Percentiles rank a stretch among this genome's conserved stretches.
Evolutionary conservation across 1,140 invertebrate species (phyloP).

Genomic region (Phymorhynchus buccinoides): DNA sequence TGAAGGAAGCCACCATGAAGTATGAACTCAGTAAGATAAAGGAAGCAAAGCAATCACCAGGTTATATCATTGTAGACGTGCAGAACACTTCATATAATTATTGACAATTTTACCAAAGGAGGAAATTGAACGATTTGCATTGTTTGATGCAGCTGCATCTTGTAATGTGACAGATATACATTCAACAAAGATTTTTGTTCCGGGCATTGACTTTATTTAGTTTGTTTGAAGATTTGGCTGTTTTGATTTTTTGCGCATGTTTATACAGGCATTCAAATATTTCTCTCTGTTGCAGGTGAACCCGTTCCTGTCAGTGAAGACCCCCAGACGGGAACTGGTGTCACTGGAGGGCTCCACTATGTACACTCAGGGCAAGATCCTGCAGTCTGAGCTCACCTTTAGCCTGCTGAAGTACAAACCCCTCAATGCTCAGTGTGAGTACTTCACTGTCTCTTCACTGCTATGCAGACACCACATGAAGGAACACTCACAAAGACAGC

Average conservation of each 20-base stretch:
- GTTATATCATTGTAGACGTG: too few relatives aligned
- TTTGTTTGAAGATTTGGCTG: neutral
- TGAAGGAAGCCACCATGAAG: too few relatives aligned
- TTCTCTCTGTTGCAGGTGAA: neutral
- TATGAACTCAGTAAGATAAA: too few relatives aligned
- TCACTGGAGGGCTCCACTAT: conserved; percentile 32
- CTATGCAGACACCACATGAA: too few relatives aligned
- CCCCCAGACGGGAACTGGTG: conserved; percentile 34
- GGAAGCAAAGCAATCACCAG: too few relatives aligned
- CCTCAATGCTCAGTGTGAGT: conserved; percentile 6
- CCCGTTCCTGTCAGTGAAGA: conserved; percentile 34
- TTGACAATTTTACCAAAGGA: too few relatives aligned
- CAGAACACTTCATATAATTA: too few relatives aligned
- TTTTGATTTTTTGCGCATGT: neutral
- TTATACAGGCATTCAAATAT: neutral
- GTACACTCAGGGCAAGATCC: conserved; percentile 36
- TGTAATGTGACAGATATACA: too few relatives aligned
- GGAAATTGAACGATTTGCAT: too few relatives aligned
- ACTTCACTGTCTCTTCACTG: neutral
- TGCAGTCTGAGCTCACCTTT: conserved; percentile 12
- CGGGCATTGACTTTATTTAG: too few relatives aligned
- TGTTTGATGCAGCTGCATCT: neutral
- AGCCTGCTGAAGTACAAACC: conserved; percentile 5
- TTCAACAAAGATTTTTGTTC: too few relatives aligned
- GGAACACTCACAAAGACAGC: too few relatives aligned